Base-by-base conservation (phyloP, 2,888 invertebrate genomes). In the Tyria jacobaeae region DNA sequence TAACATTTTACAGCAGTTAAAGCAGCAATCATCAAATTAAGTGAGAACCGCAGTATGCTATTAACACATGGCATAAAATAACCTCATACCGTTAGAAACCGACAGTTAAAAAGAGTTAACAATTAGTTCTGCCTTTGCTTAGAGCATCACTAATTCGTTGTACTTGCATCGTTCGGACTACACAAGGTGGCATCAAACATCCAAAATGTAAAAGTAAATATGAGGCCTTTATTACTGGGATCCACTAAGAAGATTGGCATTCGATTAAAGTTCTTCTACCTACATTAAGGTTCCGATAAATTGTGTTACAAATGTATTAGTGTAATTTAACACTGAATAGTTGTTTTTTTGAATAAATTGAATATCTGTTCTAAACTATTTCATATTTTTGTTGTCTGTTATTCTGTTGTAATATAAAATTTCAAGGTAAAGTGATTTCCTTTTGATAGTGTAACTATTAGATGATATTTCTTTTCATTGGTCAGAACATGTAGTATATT, bases 91-190 rank as follows among this genome's bases (percentile, higher is more conserved):
- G 75, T 76, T 73, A 76, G 51, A 59, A 68, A 62, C 54, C 54
- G 61, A 64, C 69, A 67, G 70, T 76, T 78, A 74, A 73, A 65
- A 71, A 80, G 79, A 75, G 71, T 62, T 68, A 68, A 72, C 79
- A 78, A 86, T 87, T 85, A 74, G 85, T 84, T 80, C 80, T 82
- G 84, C 82, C 77, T 81, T 78, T 76, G 72, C 73, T 78, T 75
- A 71, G 69, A 76, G 76, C 66, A 78, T 80, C 79, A 76, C 79
- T 73, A 79, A 83, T 82, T 78, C 75, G 79, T 74, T 75, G 69
- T 71, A 79, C 80, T 86, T 84, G 77, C 78, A 67, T 73, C 78
- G 68, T 47, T 48, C 35, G 60, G 51, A 44, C 53, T 39, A 68
- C 64, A 64, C 59, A 77, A 62, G 62, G 70, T 54, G 66, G 58